Conservation (phyloP, 1,140 invertebrate species). For the Aricia agestis region DNA sequence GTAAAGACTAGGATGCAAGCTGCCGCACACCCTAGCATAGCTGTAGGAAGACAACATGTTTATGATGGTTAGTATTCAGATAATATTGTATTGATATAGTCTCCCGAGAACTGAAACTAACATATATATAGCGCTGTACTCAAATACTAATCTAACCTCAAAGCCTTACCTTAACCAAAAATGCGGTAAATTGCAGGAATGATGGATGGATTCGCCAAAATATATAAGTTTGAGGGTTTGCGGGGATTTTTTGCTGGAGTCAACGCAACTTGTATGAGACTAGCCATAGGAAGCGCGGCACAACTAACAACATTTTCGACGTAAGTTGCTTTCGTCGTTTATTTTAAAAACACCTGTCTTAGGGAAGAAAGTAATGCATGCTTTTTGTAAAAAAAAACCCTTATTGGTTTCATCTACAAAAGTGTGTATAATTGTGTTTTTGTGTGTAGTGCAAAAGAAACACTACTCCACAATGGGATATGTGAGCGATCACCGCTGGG, state of each 20-base stretch:
- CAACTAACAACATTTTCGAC: conserved; percentile 62
- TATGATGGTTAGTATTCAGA: conserved; percentile 71
- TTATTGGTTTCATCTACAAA: background rate
- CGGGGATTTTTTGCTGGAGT: conserved; percentile 72
- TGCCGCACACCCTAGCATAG: conserved; percentile 84
- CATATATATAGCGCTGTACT: too few relatives aligned
- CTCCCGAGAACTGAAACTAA: too few relatives aligned
- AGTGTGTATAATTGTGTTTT: conserved; percentile 27
- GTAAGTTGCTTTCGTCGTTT: conserved; percentile 36
- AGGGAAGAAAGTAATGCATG: too few relatives aligned
- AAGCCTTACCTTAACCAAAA: background rate
- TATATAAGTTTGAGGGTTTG: conserved; percentile 85
- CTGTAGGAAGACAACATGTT: conserved; percentile 91
- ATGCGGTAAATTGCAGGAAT: conserved; percentile 74
- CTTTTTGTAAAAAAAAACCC: too few relatives aligned
- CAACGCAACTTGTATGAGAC: conserved; percentile 50
- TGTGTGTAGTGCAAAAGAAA: conserved; percentile 73
- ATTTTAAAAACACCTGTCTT: too few relatives aligned
- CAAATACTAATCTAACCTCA: background rate
- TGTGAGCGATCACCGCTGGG: conserved; percentile 76
- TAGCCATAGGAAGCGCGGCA: conserved; percentile 56
- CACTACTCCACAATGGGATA: conserved; percentile 76
- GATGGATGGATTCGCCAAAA: conserved; percentile 79
- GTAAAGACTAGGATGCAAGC: conserved; percentile 92
- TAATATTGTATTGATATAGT: background rate